Evolutionary conservation across 2,888 invertebrate species (phyloP).

Genomic region (Liopterus haemorrhoidalis): DNA sequence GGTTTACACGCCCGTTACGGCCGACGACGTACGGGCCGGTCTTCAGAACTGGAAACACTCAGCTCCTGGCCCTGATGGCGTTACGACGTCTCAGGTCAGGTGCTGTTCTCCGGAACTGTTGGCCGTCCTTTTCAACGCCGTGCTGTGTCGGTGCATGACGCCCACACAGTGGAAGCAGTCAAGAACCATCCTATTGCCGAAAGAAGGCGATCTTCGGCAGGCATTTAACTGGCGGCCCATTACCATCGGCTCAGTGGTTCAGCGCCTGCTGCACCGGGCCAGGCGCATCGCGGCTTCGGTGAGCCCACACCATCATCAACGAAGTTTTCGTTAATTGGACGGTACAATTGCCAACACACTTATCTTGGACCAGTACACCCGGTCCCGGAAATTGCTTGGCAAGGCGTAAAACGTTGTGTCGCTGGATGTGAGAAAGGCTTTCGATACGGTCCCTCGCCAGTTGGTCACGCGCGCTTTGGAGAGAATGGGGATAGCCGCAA

Average conservation of each 20-base stretch:
- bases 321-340: slow-evolving; percentile 37
- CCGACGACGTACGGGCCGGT: not conserved
- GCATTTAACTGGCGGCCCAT: slow-evolving; percentile 5
- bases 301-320: slow-evolving; percentile 29
- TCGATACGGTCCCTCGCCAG: slow-evolving; percentile 27
- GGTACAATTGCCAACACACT: slow-evolving; percentile 40
- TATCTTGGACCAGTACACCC: slow-evolving; percentile 32
- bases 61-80: slow-evolving; percentile 16
- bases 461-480: slow-evolving; percentile 34
- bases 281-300: slow-evolving; percentile 12
- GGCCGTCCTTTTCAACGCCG: slow-evolving; percentile 20
- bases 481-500: slow-evolving; percentile 35
- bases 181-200: slow-evolving; percentile 25
- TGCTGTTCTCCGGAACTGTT: slow-evolving; percentile 2
- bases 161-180: slow-evolving; percentile 21
- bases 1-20: slow-evolving; percentile 1
- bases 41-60: slow-evolving; percentile 6
- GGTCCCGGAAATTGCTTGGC: slow-evolving; percentile 31
- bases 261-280: slow-evolving; percentile 32
- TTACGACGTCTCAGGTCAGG: slow-evolving; percentile 12
- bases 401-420: slow-evolving; percentile 39
- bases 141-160: slow-evolving; percentile 16
- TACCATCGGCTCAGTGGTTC: slow-evolving; percentile 20
- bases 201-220: slow-evolving; percentile 14
- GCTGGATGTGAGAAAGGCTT: slow-evolving; percentile 44